Conservation (phyloP, 2,797 vertebrate genomes). For the Mormyrops boulengeri region DNA sequence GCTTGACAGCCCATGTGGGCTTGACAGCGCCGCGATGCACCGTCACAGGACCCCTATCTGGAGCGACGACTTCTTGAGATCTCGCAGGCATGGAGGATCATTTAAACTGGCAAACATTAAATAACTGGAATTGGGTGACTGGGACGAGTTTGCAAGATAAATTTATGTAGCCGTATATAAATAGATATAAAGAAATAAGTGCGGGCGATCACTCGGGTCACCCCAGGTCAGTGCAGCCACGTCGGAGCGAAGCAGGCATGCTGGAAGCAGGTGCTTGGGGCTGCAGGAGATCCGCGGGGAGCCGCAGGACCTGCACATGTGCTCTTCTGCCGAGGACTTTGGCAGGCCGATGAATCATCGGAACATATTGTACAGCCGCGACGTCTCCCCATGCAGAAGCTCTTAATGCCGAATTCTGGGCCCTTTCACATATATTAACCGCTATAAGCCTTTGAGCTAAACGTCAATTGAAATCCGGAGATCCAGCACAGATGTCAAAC, state of each 20-base stretch:
- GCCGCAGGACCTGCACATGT: background rate
- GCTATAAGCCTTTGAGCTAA: background rate
- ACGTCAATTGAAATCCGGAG: background rate
- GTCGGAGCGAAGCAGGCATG: background rate
- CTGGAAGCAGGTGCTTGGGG: background rate
- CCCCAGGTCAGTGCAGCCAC: background rate
- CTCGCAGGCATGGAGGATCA: background rate
- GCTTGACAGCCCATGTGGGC: background rate
- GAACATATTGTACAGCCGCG: constrained; percentile 8
- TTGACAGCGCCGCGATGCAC: background rate
- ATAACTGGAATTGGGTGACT: background rate
- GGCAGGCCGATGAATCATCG: background rate
- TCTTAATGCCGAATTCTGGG: background rate
- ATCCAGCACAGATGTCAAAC: background rate
- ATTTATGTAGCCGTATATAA: background rate
- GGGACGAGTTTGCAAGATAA: background rate
- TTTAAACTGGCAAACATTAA: background rate
- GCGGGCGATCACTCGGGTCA: background rate
- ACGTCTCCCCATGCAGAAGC: background rate
- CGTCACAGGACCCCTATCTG: background rate
- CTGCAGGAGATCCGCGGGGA: background rate
- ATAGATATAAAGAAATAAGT: background rate
- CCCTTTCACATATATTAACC: background rate
- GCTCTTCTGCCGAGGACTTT: background rate
- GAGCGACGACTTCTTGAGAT: background rate